Conservation (phyloP, 1,140 invertebrate species). For the Apis dorsata region DNA sequence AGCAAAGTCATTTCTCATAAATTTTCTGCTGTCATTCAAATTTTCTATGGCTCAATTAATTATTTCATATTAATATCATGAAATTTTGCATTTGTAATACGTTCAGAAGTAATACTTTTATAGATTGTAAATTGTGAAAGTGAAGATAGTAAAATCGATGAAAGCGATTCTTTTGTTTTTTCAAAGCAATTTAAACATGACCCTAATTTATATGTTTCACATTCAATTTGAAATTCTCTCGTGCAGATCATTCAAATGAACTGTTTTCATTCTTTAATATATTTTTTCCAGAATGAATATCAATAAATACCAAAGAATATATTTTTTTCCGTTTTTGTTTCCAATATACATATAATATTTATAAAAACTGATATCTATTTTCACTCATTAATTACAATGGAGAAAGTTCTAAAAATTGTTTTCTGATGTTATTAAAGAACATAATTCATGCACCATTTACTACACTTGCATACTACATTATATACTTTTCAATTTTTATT, state of each 20-base stretch:
- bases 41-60: background rate
- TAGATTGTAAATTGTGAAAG: conserved; percentile 15
- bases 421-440: background rate
- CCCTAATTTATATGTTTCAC: conserved; percentile 9
- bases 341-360: background rate
- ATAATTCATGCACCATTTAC: conserved; percentile 1
- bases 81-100: background rate
- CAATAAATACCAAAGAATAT: background rate
- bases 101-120: background rate
- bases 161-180: conserved; percentile 25
- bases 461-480: background rate
- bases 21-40: background rate
- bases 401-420: conserved; percentile 4
- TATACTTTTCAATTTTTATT: background rate
- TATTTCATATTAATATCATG: background rate
- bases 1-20: background rate
- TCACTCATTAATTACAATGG: conserved; percentile 12
- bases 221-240: background rate
- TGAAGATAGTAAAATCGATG: conserved; percentile 1
- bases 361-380: background rate
- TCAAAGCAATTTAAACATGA: conserved; percentile 8
- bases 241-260: background rate
- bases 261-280: background rate
- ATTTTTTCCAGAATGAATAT: background rate
- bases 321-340: too few relatives aligned